Conservation (phyloP, 2,797 vertebrate genomes). For the Parauchenoglanis ngamensis region DNA sequence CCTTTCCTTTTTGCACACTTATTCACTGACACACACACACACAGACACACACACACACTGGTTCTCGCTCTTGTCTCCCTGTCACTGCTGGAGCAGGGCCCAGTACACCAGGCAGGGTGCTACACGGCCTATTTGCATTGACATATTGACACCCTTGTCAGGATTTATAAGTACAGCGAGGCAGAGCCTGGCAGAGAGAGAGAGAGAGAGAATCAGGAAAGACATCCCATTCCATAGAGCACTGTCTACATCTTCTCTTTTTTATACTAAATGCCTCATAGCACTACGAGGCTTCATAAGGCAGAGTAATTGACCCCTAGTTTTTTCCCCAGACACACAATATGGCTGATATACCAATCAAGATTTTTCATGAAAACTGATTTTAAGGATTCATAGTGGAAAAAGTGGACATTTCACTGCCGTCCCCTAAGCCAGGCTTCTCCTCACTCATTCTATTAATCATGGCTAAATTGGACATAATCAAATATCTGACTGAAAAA, state of each 20-base stretch:
- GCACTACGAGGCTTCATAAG: not conserved
- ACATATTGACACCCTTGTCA: conserved; percentile 66
- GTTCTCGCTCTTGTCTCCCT: conserved; percentile 56
- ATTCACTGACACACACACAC: conserved; percentile 29
- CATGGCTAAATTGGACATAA: conserved; percentile 64
- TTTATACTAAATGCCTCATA: not conserved
- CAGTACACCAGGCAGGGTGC: conserved; percentile 58
- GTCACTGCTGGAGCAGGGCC: conserved; percentile 60
- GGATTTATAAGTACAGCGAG: conserved; percentile 62
- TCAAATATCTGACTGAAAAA: conserved; percentile 78
- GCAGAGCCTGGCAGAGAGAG: conserved; percentile 56
- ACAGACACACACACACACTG: conserved; percentile 57
- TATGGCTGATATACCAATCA: not conserved
- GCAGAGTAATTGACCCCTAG: not conserved
- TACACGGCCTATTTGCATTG: conserved; percentile 63
- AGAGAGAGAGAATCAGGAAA: conserved; percentile 32
- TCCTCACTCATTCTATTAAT: conserved; percentile 61
- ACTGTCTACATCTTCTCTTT: not conserved
- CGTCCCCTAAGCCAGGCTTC: not conserved
- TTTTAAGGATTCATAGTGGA: not conserved
- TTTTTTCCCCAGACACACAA: not conserved
- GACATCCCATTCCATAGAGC: no score
- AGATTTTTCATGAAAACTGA: not conserved
- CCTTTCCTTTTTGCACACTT: conserved; percentile 6
- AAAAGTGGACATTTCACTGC: not conserved